Conservation (phyloP, 2,797 vertebrate genomes). For the Babyrousa celebensis region DNA sequence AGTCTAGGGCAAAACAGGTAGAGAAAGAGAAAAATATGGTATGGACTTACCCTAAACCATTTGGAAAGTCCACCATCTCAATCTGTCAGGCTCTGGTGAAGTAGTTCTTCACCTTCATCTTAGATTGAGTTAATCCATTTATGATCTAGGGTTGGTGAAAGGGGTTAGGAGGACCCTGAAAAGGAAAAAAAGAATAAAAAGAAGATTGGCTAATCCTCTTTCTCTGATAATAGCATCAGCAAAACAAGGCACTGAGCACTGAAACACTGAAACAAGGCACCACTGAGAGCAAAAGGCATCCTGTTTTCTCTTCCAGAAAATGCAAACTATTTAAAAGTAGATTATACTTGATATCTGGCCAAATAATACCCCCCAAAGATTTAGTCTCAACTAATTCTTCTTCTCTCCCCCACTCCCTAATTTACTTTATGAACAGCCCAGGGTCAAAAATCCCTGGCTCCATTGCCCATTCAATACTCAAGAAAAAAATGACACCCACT, state of each 20-base stretch:
- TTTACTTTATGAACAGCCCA: background rate
- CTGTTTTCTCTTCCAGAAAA: constrained; percentile 1
- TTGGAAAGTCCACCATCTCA: background rate
- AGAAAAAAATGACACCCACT: background rate
- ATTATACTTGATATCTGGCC: background rate
- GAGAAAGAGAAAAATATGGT: background rate
- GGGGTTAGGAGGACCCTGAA: background rate
- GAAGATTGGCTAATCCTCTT: background rate
- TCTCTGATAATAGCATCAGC: background rate
- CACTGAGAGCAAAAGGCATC: background rate
- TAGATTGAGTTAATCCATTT: background rate
- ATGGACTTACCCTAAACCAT: background rate
- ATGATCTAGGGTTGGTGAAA: background rate
- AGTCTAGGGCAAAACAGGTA: background rate
- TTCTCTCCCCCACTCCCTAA: background rate
- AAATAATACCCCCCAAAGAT: background rate
- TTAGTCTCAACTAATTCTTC: background rate
- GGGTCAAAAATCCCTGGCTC: background rate
- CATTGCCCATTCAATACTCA: background rate
- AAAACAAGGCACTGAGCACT: background rate
- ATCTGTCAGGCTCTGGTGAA: background rate
- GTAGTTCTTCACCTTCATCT: background rate
- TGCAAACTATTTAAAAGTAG: background rate
- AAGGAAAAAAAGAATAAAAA: constrained; percentile 10
- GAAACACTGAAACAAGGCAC: background rate